Percentiles rank a stretch among this genome's conserved stretches.
These are phyloP conservation scores for Zaprionus capensis DNA, from an alignment of 1,140 invertebrate species.

Conservation along the genomic window DNA sequence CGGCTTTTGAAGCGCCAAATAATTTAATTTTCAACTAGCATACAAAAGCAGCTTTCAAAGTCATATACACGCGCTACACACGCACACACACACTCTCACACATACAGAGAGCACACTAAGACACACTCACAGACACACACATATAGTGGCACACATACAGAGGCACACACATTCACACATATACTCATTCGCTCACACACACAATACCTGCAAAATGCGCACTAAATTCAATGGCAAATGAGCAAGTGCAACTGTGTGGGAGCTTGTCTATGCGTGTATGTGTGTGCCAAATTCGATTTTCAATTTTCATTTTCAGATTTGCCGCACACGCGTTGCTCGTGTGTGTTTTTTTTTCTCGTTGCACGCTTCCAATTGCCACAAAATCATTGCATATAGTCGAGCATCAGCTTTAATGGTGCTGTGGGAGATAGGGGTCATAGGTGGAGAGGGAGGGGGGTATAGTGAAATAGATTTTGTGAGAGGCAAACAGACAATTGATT, in stretches of 20 bases:
- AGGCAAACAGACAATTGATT: slow-evolving; percentile 64
- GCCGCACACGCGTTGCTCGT: slow-evolving; percentile 25
- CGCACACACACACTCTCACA: slow-evolving; percentile 17
- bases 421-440: background rate
- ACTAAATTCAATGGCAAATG: slow-evolving; percentile 65
- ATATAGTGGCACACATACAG: too few relatives aligned
- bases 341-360: slow-evolving; percentile 33
- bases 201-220: slow-evolving; percentile 40
- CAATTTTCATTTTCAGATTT: slow-evolving; percentile 72
- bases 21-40: slow-evolving; percentile 79
- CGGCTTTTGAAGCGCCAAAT: slow-evolving; percentile 60
- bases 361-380: slow-evolving; percentile 31
- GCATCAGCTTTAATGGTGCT: slow-evolving; percentile 64
- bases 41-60: slow-evolving; percentile 69
- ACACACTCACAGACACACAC: slow-evolving; percentile 9
- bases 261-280: slow-evolving; percentile 5
- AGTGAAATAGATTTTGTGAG: background rate
- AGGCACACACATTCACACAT: background rate
- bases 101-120: background rate
- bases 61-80: slow-evolving; percentile 43
- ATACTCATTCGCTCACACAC: background rate
- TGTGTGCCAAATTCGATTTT: slow-evolving; percentile 67
- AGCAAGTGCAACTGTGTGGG: slow-evolving; percentile 47
- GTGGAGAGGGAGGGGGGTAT: background rate
- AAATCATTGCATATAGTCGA: slow-evolving; percentile 55